Percentiles rank a stretch among this genome's conserved stretches.
Conservation (phyloP, 37 sponge, comb jelly and placozoan genomes). For the Aphrocallistes beatrix region DNA sequence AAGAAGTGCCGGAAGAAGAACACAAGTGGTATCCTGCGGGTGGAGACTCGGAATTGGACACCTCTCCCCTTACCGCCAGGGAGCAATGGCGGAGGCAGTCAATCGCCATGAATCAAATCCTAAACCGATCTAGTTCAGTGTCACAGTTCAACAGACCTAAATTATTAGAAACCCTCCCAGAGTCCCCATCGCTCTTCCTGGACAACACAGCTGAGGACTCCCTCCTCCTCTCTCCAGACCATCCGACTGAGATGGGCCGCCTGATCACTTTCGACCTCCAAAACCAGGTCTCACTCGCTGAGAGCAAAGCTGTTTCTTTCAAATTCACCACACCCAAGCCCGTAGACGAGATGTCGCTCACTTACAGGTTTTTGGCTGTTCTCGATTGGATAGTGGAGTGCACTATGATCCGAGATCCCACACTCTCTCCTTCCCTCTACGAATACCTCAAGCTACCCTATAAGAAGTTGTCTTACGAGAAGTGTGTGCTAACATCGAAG, state of each 20-base stretch:
- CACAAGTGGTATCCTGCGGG: neutral
- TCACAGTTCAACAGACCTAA: neutral
- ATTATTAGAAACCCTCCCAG: neutral
- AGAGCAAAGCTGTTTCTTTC: slow-evolving; percentile 17
- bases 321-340: neutral
- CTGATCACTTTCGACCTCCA: neutral
- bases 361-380: neutral
- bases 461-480: neutral
- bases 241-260: neutral
- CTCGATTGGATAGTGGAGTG: neutral
- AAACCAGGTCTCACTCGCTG: neutral
- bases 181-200: neutral
- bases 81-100: slow-evolving; percentile 15
- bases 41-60: neutral
- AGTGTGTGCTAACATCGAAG: neutral
- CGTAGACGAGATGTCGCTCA: neutral
- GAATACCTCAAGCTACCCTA: neutral
- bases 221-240: neutral
- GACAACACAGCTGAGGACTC: neutral
- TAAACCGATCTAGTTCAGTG: neutral
- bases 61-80: neutral
- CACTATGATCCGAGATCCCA: neutral
- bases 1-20: neutral
- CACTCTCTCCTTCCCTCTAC: neutral
- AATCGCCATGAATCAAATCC: neutral